A percentile compares a stretch with the other conserved stretches of the same genome.
These are phyloP conservation scores for Caenorhabditis auriculariae DNA, from an alignment of 2,888 invertebrate species.

Conservation along the genomic window DNA sequence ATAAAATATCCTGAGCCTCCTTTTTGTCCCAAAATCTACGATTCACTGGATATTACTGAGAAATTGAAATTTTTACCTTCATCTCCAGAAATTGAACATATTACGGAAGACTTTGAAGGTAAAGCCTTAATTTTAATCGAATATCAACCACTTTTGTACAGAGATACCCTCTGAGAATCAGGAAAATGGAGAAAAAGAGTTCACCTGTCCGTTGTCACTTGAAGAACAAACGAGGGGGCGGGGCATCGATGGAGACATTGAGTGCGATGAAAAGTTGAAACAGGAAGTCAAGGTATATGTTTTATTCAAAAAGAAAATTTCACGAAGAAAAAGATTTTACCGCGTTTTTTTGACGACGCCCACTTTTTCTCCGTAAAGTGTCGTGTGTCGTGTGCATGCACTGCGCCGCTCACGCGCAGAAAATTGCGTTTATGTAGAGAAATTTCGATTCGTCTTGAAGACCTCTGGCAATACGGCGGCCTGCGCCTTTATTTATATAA, in stretches of 20 bases:
- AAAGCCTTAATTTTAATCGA: background rate
- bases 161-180: too few relatives aligned
- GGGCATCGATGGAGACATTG: slow-evolving; percentile 16
- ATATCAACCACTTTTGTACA: too few relatives aligned
- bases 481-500: too few relatives aligned
- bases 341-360: too few relatives aligned
- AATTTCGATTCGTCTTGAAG: too few relatives aligned
- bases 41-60: background rate
- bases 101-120: slow-evolving; percentile 12
- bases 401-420: too few relatives aligned
- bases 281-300: slow-evolving; percentile 13
- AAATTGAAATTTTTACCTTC: background rate
- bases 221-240: background rate
- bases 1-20: background rate
- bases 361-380: too few relatives aligned
- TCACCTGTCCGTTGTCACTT: background rate
- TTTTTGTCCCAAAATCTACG: slow-evolving; percentile 6
- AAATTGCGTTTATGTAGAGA: too few relatives aligned
- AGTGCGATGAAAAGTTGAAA: slow-evolving; percentile 2
- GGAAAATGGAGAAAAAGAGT: slow-evolving; percentile 1
- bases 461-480: too few relatives aligned
- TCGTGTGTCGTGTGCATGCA: too few relatives aligned
- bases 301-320: too few relatives aligned
- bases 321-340: too few relatives aligned
- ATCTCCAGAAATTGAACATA: slow-evolving; percentile 3